These are phyloP conservation scores for Leptothorax acervorum DNA, from an alignment of 2,888 invertebrate species.

Conservation along the genomic window DNA sequence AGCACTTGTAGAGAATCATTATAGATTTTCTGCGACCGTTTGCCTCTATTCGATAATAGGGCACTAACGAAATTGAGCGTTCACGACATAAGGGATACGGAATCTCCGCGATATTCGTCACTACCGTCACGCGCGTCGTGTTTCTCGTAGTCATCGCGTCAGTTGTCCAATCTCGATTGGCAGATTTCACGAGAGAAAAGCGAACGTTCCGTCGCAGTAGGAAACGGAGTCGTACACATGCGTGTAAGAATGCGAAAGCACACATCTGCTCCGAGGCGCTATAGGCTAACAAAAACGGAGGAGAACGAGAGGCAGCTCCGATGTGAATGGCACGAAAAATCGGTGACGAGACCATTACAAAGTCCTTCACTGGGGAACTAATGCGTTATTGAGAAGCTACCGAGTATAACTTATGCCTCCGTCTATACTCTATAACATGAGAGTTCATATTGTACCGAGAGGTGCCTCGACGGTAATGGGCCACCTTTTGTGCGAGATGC, in stretches of 20 bases:
- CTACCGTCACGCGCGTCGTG: not conserved
- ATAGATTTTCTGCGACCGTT: conserved; percentile 36
- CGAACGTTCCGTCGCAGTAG: not conserved
- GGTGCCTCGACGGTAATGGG: conserved; percentile 76
- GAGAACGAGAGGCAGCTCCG: conserved; percentile 49
- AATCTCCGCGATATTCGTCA: not conserved
- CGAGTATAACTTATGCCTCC: conserved; percentile 80
- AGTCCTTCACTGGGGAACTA: conserved; percentile 69
- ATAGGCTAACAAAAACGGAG: conserved; percentile 57
- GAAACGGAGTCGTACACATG: not conserved
- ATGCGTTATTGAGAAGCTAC: conserved; percentile 80
- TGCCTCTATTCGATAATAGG: conserved; percentile 21
- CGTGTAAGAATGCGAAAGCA: not conserved
- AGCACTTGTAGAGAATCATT: not conserved
- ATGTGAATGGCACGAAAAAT: conserved; percentile 69
- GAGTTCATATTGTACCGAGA: conserved; percentile 77
- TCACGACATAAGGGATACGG: not conserved
- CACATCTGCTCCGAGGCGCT: conserved; percentile 13
- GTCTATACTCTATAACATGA: conserved; percentile 63
- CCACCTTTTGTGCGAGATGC: conserved; percentile 76
- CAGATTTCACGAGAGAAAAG: conserved; percentile 9
- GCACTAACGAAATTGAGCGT: conserved; percentile 6
- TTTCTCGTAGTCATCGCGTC: conserved; percentile 37
- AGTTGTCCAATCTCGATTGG: conserved; percentile 27
- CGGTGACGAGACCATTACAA: conserved; percentile 70